Conservation (phyloP, 2,113 vertebrate species). For the Phalacrocorax pelagicus region DNA sequence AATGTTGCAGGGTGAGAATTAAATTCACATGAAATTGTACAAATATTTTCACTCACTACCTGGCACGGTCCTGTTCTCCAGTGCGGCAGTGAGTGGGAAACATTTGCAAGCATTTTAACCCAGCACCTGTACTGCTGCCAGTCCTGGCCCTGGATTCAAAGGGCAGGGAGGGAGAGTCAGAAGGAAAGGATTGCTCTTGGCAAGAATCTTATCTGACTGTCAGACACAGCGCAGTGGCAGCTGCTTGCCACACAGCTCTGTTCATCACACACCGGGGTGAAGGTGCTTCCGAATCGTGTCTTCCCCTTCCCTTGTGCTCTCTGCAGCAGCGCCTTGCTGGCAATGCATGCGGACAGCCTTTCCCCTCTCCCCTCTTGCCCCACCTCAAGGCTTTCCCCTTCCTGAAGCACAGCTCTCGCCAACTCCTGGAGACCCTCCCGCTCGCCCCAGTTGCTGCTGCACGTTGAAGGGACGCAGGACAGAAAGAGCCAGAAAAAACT, state of each 20-base stretch:
- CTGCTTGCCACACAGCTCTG: not conserved
- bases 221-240: not conserved
- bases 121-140: not conserved
- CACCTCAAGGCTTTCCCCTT: not conserved
- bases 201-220: accelerated
- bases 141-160: not conserved
- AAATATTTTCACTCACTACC: not conserved
- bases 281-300: accelerated
- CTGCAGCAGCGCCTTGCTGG: not conserved
- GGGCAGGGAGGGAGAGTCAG: not conserved
- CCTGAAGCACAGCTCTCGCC: not conserved
- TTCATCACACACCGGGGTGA: not conserved
- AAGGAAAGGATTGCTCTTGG: not conserved
- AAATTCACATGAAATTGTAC: not conserved
- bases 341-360: not conserved
- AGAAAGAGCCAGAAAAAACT: not conserved
- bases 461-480: accelerated
- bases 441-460: not conserved
- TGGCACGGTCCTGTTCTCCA: not conserved
- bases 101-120: accelerated
- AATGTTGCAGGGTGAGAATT: not conserved
- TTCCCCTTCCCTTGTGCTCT: not conserved
- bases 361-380: not conserved
- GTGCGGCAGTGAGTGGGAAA: not conserved
- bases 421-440: not conserved